phyloP scores from a whole-genome alignment of 2,888 invertebrate genomes.

The Disparrhopalites patrizii region DNA sequence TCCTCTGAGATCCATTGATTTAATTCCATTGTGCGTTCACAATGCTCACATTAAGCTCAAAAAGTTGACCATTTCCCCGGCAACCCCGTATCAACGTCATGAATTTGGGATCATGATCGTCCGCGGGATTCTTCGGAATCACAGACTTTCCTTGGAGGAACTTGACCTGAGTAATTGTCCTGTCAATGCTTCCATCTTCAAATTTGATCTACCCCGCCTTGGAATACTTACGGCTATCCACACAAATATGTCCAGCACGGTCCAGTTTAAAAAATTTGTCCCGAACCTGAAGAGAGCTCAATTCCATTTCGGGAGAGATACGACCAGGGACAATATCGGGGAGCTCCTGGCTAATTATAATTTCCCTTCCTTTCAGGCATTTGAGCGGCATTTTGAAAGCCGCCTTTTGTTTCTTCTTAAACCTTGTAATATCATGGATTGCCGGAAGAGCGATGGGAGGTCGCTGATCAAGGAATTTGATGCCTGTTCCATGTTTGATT shows the following conservation, averaged over 20 bases:
- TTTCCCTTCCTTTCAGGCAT: not conserved
- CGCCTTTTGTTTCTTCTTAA: not conserved
- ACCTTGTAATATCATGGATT: too few relatives aligned
- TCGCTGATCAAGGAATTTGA: conserved; percentile 13
- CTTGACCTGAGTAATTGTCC: conserved; percentile 11
- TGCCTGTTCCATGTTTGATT: conserved; percentile 13
- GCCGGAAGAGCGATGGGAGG: not conserved
- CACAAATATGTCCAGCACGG: not conserved
- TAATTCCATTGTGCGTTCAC: conserved; percentile 11
- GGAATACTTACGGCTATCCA: not conserved
- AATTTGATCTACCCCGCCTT: not conserved
- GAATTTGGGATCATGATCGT: conserved; percentile 14
- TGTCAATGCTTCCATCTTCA: not conserved
- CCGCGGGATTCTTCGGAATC: conserved; percentile 7
- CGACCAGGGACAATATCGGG: not conserved
- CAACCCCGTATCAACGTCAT: not conserved
- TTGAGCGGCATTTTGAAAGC: not conserved
- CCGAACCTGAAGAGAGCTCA: not conserved
- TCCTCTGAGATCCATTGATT: conserved; percentile 1
- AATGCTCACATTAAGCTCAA: conserved; percentile 1
- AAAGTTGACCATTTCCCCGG: conserved; percentile 7
- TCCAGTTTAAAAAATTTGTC: not conserved
- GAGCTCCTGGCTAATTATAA: not conserved
- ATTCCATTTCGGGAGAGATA: not conserved
- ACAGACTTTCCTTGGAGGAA: conserved; percentile 4